phyloP scores from a whole-genome alignment of 2,113 vertebrate species.

The Datnioides undecimradiatus region DNA sequence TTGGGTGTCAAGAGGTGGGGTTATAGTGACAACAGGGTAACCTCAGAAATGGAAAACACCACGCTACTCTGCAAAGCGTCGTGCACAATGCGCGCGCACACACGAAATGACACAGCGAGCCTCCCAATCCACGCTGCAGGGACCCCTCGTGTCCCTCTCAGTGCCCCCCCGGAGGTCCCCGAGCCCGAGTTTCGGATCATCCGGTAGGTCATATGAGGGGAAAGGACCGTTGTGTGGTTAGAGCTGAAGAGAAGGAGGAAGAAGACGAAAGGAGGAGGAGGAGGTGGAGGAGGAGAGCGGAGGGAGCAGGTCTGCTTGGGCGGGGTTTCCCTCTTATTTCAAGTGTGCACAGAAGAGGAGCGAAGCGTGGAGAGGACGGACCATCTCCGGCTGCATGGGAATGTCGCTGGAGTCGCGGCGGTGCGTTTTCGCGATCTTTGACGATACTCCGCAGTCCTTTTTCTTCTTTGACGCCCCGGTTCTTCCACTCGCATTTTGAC shows the following conservation, averaged over 20 bases:
- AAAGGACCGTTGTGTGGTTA: constrained; percentile 71
- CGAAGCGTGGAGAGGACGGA: constrained; percentile 31
- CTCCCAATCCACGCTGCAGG: neutral
- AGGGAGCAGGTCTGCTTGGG: constrained; percentile 69
- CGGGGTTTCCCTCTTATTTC: constrained; percentile 83
- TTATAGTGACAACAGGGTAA: constrained; percentile 1
- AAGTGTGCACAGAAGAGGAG: constrained; percentile 69
- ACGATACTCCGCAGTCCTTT: neutral
- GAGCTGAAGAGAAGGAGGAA: constrained; percentile 32
- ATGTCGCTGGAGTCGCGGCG: neutral
- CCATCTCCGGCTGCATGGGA: constrained; percentile 34
- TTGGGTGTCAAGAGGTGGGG: constrained; percentile 1
- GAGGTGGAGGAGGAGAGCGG: constrained; percentile 31
- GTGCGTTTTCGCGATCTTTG: neutral
- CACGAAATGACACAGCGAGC: neutral
- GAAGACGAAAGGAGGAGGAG: neutral
- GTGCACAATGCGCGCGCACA: too few relatives aligned
- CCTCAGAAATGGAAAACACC: constrained; percentile 9
- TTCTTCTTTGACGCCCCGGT: neutral
- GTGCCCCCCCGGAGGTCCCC: constrained; percentile 13
- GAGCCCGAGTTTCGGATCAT: constrained; percentile 16
- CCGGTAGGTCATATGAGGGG: constrained; percentile 82
- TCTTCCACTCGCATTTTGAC: constrained; percentile 47
- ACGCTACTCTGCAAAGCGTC: neutral
- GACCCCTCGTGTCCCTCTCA: neutral